Evolutionary conservation across 2,888 invertebrate species (phyloP), one percentile per base, ranked within the genome.

Genomic region (Lysandra bellargus): DNA sequence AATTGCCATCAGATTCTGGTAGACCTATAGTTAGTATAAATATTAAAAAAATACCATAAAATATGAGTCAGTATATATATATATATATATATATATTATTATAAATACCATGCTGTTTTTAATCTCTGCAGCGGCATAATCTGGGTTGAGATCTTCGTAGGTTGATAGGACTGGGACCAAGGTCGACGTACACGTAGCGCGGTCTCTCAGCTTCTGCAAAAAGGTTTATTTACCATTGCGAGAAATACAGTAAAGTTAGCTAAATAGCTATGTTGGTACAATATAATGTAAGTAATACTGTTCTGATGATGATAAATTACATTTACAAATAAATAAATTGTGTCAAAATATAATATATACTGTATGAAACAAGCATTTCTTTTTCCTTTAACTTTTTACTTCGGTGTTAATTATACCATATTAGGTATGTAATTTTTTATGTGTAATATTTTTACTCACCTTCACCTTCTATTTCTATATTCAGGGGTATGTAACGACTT

Each of bases 401-500:
- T 12, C 49, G 9, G 49, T 49, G 9, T 49, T 9, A 49, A 49
- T 49, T 49, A 12, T 44, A 44, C 44, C 4, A 73, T 73, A 4
- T 17, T 40, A 17, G 40, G 40, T 5, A 14, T 17, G 53, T 57
- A 57, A 53, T 53, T 57, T 57, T 57, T 57, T 57, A 17, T 57
- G 57, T 17, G 57, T 49, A 9, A 9, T 49, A 44, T 44, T 5
- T 12, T 40, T 23, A 75, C 75, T 75, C 44, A 75, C 75, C 40
- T 12, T 1, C 23, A 23, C 44, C 23, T 44, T 75, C 44, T 30
- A 75, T 6, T 75, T 75, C 75, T 3, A 75, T 49, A 9, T 69
- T 37, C 37, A 69, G 17, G 33, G 75, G 75, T 44, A 75, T 12
- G 49, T 75, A 75, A n/a, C 75, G 75, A 49, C 14, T 49, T 75